A percentile compares a stretch with the other conserved stretches of the same genome.
Evolutionary conservation across 2,888 invertebrate genomes (phyloP).

Genomic region (Athetis lepigone): DNA sequence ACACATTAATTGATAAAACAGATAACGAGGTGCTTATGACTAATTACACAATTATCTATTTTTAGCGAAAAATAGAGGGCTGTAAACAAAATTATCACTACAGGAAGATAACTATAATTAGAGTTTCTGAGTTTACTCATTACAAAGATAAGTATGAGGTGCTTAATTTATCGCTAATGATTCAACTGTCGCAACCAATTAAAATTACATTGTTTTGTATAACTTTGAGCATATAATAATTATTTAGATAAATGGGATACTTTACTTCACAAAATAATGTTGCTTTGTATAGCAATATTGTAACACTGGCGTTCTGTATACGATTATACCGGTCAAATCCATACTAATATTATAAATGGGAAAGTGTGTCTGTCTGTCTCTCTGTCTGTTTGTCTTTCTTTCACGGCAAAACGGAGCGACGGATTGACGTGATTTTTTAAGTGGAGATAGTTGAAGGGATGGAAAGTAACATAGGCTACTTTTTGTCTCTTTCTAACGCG

Average conservation of each 20-base stretch:
- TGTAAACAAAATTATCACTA: slow-evolving; percentile 23
- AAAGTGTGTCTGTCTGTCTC: too few relatives aligned
- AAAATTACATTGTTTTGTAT: neutral
- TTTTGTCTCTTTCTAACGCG: too few relatives aligned
- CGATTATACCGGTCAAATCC: too few relatives aligned
- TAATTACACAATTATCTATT: slow-evolving; percentile 20
- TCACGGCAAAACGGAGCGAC: too few relatives aligned
- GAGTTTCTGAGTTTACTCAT: slow-evolving; percentile 15
- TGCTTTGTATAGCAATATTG: too few relatives aligned
- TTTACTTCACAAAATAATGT: too few relatives aligned
- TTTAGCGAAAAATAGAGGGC: slow-evolving; percentile 9
- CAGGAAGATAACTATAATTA: slow-evolving; percentile 33
- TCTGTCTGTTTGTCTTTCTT: too few relatives aligned
- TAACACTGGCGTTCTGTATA: too few relatives aligned
- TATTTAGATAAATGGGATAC: neutral
- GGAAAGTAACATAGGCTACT: too few relatives aligned
- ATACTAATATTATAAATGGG: too few relatives aligned
- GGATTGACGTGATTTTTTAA: too few relatives aligned
- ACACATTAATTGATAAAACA: slow-evolving; percentile 8
- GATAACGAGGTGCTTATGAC: slow-evolving; percentile 14
- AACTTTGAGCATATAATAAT: neutral
- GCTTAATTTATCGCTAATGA: neutral
- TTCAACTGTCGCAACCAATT: slow-evolving; percentile 2
- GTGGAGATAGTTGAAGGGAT: too few relatives aligned
- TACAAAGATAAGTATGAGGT: slow-evolving; percentile 22